Base-by-base conservation (phyloP, 2,888 invertebrate genomes). In the Cerceris ruficornis region DNA sequence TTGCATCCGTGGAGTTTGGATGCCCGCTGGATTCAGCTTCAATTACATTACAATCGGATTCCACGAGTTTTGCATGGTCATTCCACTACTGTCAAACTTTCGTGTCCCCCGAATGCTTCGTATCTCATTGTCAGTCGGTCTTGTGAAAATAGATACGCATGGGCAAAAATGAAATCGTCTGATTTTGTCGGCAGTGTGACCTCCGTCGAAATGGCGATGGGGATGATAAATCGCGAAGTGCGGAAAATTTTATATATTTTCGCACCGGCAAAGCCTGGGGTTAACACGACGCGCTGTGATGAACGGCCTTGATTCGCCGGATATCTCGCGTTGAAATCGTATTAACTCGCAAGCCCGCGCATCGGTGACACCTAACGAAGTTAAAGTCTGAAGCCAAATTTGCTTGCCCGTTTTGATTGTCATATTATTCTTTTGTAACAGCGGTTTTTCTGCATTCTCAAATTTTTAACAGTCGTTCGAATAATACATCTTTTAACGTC, bases 161-260 rank as follows among this genome's bases (percentile, higher is more conserved):
- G 15, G 49, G 50, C 43, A 62, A 14, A 28, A 41, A n/a, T 49
- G 17, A 54, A 54, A 54, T 11, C 6, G 50, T 50, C 62, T 17
- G 39, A 59, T 60, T 69, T 57, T 54, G 42, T 62, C 43, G 59
- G 13, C 39, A 60, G 62, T 46, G 8, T 15, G 50, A 15, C n/a
- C 39, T 17, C 14, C 17, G 39, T 43, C 64, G 77, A 74, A 68
- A 75, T 72, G 80, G 79, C 69, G 68, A 59, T 62, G 41, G 39
- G 69, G 73, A 77, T 84, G 82, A 81, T 82, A 79, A 77, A 83
- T 85, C 65, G 65, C 15, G 57, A 66, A 71, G 80, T 71, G 69
- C 70, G 62, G 68, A 74, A 72, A 75, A 81, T 76, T 82, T 84
- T 66, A 75, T 81, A 78, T 75, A 78, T 85, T 82, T 82, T 80